Conservation (phyloP, 2,113 vertebrate genomes). For the Triplophysa rosa region DNA sequence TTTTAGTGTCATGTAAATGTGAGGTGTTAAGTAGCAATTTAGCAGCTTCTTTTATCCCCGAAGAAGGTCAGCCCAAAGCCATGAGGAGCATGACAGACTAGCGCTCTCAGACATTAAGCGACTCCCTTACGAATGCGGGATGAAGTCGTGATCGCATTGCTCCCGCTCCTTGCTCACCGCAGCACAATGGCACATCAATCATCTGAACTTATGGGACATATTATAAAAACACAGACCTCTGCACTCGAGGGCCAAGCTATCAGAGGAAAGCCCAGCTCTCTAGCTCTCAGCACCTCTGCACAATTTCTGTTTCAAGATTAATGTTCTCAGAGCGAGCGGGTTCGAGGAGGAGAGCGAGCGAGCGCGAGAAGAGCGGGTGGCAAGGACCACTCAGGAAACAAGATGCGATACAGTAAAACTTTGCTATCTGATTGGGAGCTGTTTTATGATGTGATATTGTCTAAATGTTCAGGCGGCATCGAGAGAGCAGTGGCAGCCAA, state of each 20-base stretch:
- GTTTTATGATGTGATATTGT: conserved; percentile 10
- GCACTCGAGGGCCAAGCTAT: conserved; percentile 27
- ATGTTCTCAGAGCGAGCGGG: conserved; percentile 29
- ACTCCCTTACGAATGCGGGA: conserved; percentile 23
- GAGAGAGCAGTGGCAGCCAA: neutral
- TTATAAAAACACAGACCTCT: conserved; percentile 39
- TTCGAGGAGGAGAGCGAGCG: conserved; percentile 2
- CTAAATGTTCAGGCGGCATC: conserved; percentile 25
- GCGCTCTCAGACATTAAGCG: conserved; percentile 14
- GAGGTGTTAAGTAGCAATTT: too few relatives aligned
- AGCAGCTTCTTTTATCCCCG: neutral
- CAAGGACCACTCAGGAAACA: neutral
- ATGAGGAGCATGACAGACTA: conserved; percentile 7
- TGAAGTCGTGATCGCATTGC: conserved; percentile 17
- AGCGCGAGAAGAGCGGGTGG: neutral
- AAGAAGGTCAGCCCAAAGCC: neutral
- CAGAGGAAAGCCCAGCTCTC: conserved; percentile 4
- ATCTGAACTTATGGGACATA: conserved; percentile 29
- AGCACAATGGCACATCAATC: conserved; percentile 39
- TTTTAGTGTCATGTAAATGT: too few relatives aligned
- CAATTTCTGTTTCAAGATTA: conserved; percentile 39
- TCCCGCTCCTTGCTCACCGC: conserved; percentile 16
- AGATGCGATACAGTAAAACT: neutral
- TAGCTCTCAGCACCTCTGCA: conserved; percentile 18
- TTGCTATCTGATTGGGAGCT: conserved; percentile 7